Conservation (phyloP, 2,888 invertebrate species). For the Drosophila neotestacea region DNA sequence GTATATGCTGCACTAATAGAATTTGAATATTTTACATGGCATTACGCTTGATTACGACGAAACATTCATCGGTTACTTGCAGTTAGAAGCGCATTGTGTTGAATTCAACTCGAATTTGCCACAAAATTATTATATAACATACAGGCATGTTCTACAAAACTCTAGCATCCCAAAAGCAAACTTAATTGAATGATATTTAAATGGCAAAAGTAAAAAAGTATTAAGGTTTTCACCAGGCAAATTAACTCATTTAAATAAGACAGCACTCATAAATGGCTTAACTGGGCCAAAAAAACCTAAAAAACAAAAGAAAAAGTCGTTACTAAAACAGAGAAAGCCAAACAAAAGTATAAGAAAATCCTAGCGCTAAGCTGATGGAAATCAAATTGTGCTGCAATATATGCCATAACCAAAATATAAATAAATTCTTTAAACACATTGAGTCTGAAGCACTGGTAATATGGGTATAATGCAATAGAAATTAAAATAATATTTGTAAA, state of each 20-base stretch:
- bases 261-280: conserved; percentile 51
- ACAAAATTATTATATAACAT: conserved; percentile 18
- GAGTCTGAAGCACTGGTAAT: neutral
- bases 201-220: conserved; percentile 10
- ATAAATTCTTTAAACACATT: conserved; percentile 55
- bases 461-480: neutral
- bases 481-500: no score
- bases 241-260: conserved; percentile 46
- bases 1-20: conserved; percentile 39
- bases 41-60: conserved; percentile 48
- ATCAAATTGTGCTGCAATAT: conserved; percentile 61
- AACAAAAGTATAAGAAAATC: conserved; percentile 55
- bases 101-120: conserved; percentile 9
- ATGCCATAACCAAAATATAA: conserved; percentile 49
- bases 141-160: no score
- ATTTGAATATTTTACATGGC: conserved; percentile 58
- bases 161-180: neutral
- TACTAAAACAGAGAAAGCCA: conserved; percentile 21
- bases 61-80: conserved; percentile 22
- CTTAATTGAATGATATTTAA: conserved; percentile 22
- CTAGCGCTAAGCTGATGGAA: conserved; percentile 59
- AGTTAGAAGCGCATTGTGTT: conserved; percentile 23
- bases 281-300: conserved; percentile 19
- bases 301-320: conserved; percentile 1
- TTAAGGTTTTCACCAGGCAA: conserved; percentile 15